Base-by-base conservation (phyloP, 2,113 vertebrate genomes). In the Chloropsis cyanopogon region DNA sequence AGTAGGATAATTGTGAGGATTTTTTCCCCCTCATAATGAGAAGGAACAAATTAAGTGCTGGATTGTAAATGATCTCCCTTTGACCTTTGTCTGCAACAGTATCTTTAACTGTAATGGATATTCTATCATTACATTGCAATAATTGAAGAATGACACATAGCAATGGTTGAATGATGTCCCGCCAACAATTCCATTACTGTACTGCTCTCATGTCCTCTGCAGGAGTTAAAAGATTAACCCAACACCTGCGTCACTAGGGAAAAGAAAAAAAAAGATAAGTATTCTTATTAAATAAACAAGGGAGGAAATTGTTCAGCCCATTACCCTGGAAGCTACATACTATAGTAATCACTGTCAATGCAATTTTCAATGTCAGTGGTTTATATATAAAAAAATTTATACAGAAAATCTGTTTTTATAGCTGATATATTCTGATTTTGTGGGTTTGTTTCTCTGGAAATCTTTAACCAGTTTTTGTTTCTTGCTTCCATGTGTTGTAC, bases 241-340 rank as follows among this genome's bases (percentile, higher is more conserved):
- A 82, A 75, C n/a, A 47, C 26, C 35, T 86, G 47, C 1, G 4
- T 90, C 83, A 86, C 25, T 18, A 20, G 41, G 10, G 15, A 0
- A 5, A 29, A 31, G 50, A 64, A 61, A 60, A 44, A 44, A 31
- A 28, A 31, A 28, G 10, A 29, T 10, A 73, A 50, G 14, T 57
- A 72, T 61, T 86, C 82, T 68, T 23, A 90, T 77, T 80, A 93
- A 82, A 92, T 82, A 92, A 94, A 93, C 42, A 82, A 69, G 25
- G 61, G 14, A 84, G 68, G 50, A 90, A 84, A 94, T 84, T n/a
- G 29, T 75, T 50, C 72, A 59, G 64, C 29, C 31, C 46, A 49
- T 86, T 93, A 46, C 70, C 39, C 29, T 57, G 50, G 39, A 60
- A 83, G 39, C 41, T 75, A 14, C 25, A 25, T 81, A 60, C n/a